These are phyloP conservation scores for Rhea pennata DNA, from an alignment of 2,113 vertebrate species.

Conservation along the genomic window DNA sequence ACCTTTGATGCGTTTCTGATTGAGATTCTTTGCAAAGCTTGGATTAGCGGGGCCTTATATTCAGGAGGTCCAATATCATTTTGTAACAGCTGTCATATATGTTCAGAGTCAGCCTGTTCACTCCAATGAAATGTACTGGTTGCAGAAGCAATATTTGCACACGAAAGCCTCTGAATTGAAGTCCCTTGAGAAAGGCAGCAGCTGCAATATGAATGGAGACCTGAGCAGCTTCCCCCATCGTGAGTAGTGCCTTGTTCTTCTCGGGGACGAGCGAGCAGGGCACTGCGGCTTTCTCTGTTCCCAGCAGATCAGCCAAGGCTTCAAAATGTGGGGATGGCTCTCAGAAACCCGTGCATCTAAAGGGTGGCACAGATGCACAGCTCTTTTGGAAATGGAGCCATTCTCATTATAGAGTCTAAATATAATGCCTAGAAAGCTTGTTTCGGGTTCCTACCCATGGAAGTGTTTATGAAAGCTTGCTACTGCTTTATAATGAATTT, in stretches of 20 bases:
- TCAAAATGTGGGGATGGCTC: not conserved
- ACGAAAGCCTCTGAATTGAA: not conserved
- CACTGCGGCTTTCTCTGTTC: not conserved
- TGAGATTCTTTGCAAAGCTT: rapidly evolving
- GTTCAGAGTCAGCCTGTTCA: not conserved
- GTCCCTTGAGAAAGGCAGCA: constrained; percentile 26
- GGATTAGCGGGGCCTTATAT: rapidly evolving
- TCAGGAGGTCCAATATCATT: not conserved
- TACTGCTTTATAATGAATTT: not conserved
- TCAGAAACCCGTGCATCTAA: not conserved
- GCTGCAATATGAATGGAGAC: constrained; percentile 43
- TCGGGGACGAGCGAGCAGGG: not conserved
- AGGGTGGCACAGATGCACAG: not conserved
- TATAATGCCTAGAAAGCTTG: not conserved
- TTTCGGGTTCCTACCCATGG: not conserved
- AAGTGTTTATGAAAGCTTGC: not conserved
- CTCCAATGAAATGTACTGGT: not conserved
- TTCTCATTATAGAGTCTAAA: not conserved
- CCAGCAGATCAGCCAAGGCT: not conserved
- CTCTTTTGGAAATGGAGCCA: rapidly evolving
- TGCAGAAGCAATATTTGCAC: not conserved
- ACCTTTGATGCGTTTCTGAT: not conserved
- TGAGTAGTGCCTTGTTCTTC: constrained; percentile 27
- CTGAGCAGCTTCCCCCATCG: not conserved
- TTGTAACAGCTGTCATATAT: rapidly evolving